phyloP scores from a whole-genome alignment of 1,140 invertebrate genomes.

The Oreohelix idahoensis region DNA sequence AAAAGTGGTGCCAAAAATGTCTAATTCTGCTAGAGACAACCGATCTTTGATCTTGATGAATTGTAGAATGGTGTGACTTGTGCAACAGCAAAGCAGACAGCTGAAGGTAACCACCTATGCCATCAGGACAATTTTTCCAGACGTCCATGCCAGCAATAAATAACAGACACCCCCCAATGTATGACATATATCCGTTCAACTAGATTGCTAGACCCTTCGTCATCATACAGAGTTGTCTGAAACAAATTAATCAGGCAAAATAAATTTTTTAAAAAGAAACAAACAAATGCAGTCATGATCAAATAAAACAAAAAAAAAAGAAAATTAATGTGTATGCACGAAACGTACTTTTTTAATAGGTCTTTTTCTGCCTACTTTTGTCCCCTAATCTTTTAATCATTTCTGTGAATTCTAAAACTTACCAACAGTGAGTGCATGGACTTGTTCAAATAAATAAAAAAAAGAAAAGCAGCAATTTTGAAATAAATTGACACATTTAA shows the following conservation, averaged over 20 bases:
- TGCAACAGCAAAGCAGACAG: neutral
- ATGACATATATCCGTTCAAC: neutral
- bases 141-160: neutral
- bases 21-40: too few species aligned
- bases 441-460: too few species aligned
- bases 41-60: too few species aligned
- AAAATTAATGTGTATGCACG: too few species aligned
- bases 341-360: neutral
- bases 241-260: slow-evolving; percentile 22
- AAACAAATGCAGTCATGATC: too few species aligned
- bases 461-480: too few species aligned
- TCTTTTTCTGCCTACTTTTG: neutral
- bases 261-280: neutral
- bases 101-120: neutral
- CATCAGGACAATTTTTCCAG: neutral
- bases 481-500: too few species aligned
- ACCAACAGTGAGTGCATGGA: too few species aligned
- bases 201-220: neutral
- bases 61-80: too few species aligned
- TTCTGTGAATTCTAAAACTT: neutral
- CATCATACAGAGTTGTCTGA: slow-evolving; percentile 51
- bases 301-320: too few species aligned
- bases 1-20: too few species aligned
- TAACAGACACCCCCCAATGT: neutral
- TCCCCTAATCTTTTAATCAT: neutral